Base-by-base conservation (phyloP, 2,797 vertebrate species). In the Aythya fuligula region DNA sequence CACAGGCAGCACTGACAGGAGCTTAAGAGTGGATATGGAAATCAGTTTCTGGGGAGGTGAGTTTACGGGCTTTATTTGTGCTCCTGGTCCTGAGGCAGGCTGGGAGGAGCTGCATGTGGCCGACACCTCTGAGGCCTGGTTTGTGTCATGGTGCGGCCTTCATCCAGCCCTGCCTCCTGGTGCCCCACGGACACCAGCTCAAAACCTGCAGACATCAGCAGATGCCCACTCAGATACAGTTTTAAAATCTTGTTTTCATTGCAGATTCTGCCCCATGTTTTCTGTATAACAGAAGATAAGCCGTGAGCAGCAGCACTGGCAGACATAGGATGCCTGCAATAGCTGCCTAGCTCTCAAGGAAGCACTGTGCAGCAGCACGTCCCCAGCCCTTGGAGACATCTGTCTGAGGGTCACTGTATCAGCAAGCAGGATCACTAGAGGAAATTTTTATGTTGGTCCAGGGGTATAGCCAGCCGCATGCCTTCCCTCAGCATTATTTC, bases 11-110 rank as follows among this genome's bases (percentile, higher is more conserved):
- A 47, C 57, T 3, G 2, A 73, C 41, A 62, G 56, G 56, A 17
- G 30, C 81, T 89, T 89, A 87, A 38, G 41, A 66, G 65, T 57
- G 57, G 83, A 28, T 79, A 51, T 85, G 57, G 39, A 73, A 97
- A 87, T 91, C 38, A 30, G 13, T 77, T 85, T 73, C 70, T 79
- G 43, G 71, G 60, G 39, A 76, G 57, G 6, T 72, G 43, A 61
- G 38, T 72, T 66, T 64, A 9, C 24, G 76, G 53, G 28, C 43
- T 57, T 75, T 88, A 51, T 85, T 87, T 75, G 67, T 49, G 11
- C 34, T 65, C 77, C 0, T 1, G 49, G 25, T 69, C 47, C 0
- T 0, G 6, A 24, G 66, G 25, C 36, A 47, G 58, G 13, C 61
- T 84, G 66, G 34, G 49, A 85, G 45, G 79, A 89, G 22, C 72